Percentiles rank a stretch among this genome's conserved stretches.
Evolutionary conservation across 2,113 vertebrate genomes (phyloP).

Genomic region (Shinisaurus crocodilurus): DNA sequence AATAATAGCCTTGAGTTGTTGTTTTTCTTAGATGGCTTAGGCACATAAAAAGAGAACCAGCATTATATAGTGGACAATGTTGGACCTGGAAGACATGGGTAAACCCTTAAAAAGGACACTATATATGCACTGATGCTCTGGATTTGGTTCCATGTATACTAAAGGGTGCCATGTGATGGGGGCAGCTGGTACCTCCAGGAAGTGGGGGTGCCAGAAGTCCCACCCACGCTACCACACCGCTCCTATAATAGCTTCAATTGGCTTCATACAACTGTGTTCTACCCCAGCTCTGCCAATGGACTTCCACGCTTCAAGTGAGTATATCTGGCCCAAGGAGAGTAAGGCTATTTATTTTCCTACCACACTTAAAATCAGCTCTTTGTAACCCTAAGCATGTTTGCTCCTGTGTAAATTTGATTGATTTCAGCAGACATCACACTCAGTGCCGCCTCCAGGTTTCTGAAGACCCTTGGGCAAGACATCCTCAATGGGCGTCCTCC

Average conservation of each 20-base stretch:
- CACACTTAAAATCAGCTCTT: too few species aligned
- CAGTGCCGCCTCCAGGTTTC: too few species aligned
- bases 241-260: not conserved
- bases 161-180: not conserved
- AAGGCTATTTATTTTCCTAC: not conserved
- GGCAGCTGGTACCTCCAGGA: not conserved
- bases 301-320: not conserved
- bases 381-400: not conserved
- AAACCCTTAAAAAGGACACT: not conserved
- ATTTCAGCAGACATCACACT: not conserved
- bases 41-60: not conserved
- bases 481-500: too few species aligned
- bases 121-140: not conserved
- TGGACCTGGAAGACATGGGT: not conserved
- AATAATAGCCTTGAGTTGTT: conserved; percentile 32
- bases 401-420: too few species aligned
- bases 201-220: not conserved
- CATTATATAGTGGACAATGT: not conserved
- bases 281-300: not conserved
- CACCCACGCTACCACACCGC: not conserved
- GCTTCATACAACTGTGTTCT: not conserved
- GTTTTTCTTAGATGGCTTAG: not conserved
- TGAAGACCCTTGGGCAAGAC: too few species aligned
- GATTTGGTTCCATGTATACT: not conserved
- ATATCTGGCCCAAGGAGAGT: not conserved